Percentiles rank a stretch among this genome's conserved stretches.
Evolutionary conservation across 2,113 vertebrate genomes (phyloP).

Genomic region (Axis porcinus): DNA sequence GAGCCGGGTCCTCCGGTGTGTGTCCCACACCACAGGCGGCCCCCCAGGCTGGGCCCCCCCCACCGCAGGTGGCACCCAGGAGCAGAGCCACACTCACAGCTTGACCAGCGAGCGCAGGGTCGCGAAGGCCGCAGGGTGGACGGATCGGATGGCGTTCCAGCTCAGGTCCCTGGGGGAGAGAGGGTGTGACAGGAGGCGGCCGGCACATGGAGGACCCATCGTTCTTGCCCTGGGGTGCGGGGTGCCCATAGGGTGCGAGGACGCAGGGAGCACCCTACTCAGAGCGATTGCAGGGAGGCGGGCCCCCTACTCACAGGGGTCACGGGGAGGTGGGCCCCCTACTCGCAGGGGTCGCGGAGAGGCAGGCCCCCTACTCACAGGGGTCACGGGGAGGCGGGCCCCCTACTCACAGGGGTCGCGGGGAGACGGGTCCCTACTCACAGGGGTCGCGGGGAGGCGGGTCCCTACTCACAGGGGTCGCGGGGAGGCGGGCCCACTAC

Average conservation of each 20-base stretch:
- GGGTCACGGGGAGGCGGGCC: slow-evolving; percentile 77
- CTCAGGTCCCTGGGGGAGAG: slow-evolving; percentile 90
- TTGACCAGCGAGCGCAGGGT: slow-evolving; percentile 90
- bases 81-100: slow-evolving; percentile 86
- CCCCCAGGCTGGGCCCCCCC: not conserved
- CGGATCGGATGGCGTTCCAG: slow-evolving; percentile 89
- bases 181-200: not conserved
- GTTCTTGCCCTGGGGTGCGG: not conserved
- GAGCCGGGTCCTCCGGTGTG: not conserved
- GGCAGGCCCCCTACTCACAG: not conserved
- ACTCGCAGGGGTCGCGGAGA: slow-evolving; percentile 78
- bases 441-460: accelerated
- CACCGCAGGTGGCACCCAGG: not conserved
- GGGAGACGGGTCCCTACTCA: not conserved
- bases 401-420: not conserved
- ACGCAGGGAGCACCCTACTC: slow-evolving; percentile 62
- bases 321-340: accelerated
- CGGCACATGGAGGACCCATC: not conserved
- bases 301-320: not conserved
- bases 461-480: slow-evolving; percentile 61
- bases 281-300: slow-evolving; percentile 75
- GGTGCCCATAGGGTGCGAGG: not conserved
- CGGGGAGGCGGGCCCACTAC: slow-evolving; percentile 73
- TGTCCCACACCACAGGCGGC: not conserved
- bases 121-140: slow-evolving; percentile 91